phyloP scores from a whole-genome alignment of 2,113 vertebrate species.

The Ancistrus triradiatus region DNA sequence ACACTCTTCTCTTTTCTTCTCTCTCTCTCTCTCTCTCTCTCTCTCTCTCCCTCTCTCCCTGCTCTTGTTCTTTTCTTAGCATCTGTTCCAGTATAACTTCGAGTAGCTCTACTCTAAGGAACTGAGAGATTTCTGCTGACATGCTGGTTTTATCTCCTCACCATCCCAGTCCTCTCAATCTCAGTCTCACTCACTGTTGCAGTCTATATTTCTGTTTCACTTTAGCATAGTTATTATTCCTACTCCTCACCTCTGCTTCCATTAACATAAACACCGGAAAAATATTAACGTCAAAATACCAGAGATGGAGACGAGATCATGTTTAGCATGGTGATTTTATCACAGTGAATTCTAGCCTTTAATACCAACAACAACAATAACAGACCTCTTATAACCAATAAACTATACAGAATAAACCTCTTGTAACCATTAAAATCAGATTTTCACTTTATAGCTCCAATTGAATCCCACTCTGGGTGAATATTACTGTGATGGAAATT shows the following conservation, averaged over 20 bases:
- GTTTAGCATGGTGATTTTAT: too few relatives aligned
- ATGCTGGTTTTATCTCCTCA: not conserved
- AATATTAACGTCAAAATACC: too few relatives aligned
- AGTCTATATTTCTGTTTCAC: not conserved
- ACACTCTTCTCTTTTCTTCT: constrained; percentile 12
- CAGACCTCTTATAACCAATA: too few relatives aligned
- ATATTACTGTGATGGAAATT: too few relatives aligned
- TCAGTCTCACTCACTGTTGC: not conserved
- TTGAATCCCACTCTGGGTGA: too few relatives aligned
- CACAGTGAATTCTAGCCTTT: too few relatives aligned
- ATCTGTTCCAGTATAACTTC: not conserved
- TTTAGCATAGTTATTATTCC: not conserved
- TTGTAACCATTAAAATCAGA: too few relatives aligned
- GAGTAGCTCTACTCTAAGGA: constrained; percentile 6
- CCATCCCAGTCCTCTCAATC: not conserved
- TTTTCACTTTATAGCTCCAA: too few relatives aligned
- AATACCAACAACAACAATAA: too few relatives aligned
- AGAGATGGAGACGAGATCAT: too few relatives aligned
- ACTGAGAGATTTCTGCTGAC: constrained; percentile 30
- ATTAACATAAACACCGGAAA: not conserved
- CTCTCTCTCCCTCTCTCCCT: constrained; percentile 5
- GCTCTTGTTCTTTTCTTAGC: constrained; percentile 11
- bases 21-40: not conserved
- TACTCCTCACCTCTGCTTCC: not conserved
- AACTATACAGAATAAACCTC: too few relatives aligned